Conservation (phyloP, 2,888 invertebrate genomes). For the Steinernema carpocapsae region DNA sequence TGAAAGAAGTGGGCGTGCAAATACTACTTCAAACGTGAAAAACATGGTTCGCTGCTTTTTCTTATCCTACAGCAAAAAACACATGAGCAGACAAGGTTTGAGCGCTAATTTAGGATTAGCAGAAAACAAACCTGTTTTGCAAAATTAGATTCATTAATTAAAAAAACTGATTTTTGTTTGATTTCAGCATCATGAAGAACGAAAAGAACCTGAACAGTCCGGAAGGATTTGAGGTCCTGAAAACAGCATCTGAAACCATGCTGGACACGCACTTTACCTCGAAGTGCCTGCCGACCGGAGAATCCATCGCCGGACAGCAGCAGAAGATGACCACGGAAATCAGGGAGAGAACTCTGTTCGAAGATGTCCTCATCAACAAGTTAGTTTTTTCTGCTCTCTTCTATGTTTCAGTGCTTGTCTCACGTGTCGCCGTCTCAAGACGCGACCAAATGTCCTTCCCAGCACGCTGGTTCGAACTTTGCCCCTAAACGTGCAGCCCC, state of each 20-base stretch:
- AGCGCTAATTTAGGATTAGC: no score
- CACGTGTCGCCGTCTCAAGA: conserved; percentile 24
- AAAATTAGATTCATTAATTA: no score
- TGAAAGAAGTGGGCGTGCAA: no score
- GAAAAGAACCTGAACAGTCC: not conserved
- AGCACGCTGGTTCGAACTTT: conserved; percentile 9
- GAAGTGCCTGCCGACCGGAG: conserved; percentile 3
- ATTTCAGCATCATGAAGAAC: conserved; percentile 12
- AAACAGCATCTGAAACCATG: not conserved
- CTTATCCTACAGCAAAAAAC: no score
- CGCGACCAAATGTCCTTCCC: not conserved
- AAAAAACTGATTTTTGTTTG: no score
- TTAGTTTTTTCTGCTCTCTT: not conserved
- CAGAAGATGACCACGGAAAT: conserved; percentile 7
- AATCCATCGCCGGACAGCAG: not conserved
- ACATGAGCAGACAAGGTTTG: no score
- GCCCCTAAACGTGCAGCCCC: not conserved
- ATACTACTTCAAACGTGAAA: no score
- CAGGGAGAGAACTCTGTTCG: conserved; percentile 17
- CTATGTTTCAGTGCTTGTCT: conserved; percentile 5
- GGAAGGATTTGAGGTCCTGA: not conserved
- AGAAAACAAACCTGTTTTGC: no score
- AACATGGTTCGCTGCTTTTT: no score
- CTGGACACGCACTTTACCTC: conserved; percentile 25
- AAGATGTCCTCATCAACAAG: conserved; percentile 32